Percentiles rank a stretch among this genome's conserved stretches.
Evolutionary conservation across 1,140 invertebrate genomes (phyloP).

Genomic region (Monomorium pharaonis): DNA sequence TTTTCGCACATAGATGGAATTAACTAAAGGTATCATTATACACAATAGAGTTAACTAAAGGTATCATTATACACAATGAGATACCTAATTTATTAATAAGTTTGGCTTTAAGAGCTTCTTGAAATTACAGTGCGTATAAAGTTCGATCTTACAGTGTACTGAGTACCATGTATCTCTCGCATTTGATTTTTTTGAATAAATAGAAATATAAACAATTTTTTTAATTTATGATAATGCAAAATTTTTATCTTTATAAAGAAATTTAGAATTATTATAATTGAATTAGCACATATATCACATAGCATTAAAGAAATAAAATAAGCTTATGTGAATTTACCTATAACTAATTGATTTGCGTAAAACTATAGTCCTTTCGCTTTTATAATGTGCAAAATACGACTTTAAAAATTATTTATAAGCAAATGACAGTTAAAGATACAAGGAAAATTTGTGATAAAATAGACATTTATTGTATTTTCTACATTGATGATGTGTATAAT

Average conservation of each 20-base stretch:
- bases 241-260: neutral
- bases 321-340: neutral
- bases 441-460: neutral
- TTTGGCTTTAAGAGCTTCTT: neutral
- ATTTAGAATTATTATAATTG: neutral
- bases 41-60: neutral
- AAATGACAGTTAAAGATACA: neutral
- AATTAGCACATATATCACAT: neutral
- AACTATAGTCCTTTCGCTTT: neutral
- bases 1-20: neutral
- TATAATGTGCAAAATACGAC: neutral
- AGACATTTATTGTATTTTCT: neutral
- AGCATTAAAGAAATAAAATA: neutral
- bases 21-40: neutral
- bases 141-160: too few species aligned
- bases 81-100: neutral
- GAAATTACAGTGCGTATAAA: neutral
- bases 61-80: neutral
- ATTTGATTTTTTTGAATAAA: slow-evolving; percentile 20
- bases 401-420: neutral
- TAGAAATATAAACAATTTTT: neutral
- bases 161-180: too few species aligned
- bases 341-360: neutral
- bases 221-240: neutral
- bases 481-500: neutral